Base-by-base conservation (phyloP, 2,113 vertebrate species). In the Anoplopoma fimbria region DNA sequence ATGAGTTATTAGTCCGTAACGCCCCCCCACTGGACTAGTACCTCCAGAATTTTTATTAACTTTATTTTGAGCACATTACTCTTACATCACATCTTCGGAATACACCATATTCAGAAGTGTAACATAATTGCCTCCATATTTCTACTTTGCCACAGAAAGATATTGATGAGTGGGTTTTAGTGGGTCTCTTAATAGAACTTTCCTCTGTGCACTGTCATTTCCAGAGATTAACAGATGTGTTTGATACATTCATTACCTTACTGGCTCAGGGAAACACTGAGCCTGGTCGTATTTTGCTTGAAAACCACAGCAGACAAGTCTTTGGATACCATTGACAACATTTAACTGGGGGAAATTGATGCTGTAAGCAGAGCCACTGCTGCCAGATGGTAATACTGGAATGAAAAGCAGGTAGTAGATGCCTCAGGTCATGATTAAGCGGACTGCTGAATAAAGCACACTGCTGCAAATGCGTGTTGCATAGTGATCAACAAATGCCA, bases 371-470 rank as follows among this genome's bases (percentile, higher is more conserved):
- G 83, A 89, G 80, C 71, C 84, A 91, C 86, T 61, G 73, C 75
- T 87, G 90, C 87, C 93, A 95, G 88, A 91, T 95, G 92, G 91
- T 85, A 90, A 84, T 76, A 84, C 79, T 69, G 80, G 69, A 80
- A 86, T 87, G 83, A 88, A 89, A 87, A 70, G 74, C 58, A 86
- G 81, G 83, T 83, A 84, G 76, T 90, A 88, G 88, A 92, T 75
- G 83, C 79, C 83, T 84, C 70, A 65, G 87, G 87, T 88, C 81
- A 70, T 86, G 78, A 91, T 91, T 83, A 90, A 86, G 83, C 38
- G 19, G 77, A 81, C 79, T 45, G 38, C 60, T 83, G 77, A 69
- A 88, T 83, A 70, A 88, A 81, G 80, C 87, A 67, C 64, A 68
- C 61, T 33, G 71, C 31, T 70, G 81, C 60, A 79, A 85, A 91